These are phyloP conservation scores for Thaumatotibia leucotreta DNA, from an alignment of 1,140 invertebrate genomes.

Conservation along the genomic window DNA sequence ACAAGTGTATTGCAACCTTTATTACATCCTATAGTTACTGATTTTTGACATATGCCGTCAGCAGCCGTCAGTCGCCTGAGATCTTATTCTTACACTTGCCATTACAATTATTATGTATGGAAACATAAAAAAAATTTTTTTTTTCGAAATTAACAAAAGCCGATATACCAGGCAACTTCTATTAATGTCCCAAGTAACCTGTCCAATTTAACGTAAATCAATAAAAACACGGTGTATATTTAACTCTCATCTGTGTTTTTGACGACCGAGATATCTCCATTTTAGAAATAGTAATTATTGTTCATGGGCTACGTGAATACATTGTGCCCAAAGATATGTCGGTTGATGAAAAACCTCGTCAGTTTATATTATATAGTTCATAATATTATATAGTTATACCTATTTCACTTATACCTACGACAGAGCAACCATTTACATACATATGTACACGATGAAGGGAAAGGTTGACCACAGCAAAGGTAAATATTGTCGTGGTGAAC, in stretches of 20 bases:
- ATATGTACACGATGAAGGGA: background rate
- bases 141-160: too few relatives aligned
- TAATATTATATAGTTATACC: background rate
- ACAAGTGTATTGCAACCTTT: too few relatives aligned
- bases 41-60: too few relatives aligned
- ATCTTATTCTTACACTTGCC: too few relatives aligned
- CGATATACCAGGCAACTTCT: too few relatives aligned
- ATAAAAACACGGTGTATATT: background rate
- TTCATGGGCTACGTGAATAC: background rate
- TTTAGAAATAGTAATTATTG: background rate
- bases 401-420: background rate
- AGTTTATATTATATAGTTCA: background rate
- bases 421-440: background rate
- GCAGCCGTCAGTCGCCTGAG: too few relatives aligned
- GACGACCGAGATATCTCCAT: background rate
- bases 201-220: background rate
- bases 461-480: constrained; percentile 1
- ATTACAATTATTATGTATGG: too few relatives aligned
- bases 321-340: background rate
- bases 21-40: too few relatives aligned
- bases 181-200: too few relatives aligned
- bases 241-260: background rate
- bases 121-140: too few relatives aligned
- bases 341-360: background rate
- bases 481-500: background rate